Base-by-base conservation (phyloP, 2,113 vertebrate genomes). In the Dendrocopos noguchii region DNA sequence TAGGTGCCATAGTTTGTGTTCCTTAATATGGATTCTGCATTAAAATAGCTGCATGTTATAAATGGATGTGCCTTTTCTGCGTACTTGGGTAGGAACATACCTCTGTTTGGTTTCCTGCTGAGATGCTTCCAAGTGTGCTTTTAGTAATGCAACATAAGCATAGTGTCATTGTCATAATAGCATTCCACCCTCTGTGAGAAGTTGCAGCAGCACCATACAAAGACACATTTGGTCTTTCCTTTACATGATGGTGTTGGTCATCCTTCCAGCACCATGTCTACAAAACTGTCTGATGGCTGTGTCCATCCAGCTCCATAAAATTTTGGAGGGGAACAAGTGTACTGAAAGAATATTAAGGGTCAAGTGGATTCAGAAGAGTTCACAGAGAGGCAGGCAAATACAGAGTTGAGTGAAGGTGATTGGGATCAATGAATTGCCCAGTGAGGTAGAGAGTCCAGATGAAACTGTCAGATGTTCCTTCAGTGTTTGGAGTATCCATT, bases 111-210 rank as follows among this genome's bases (percentile, higher is more conserved):
- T 64, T 61, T 92, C 53, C 57, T 0, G 20, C 42, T 80, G 95
- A 94, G 95, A 72, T 50, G 72, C 50, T 93, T 95, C 91, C 92
- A 92, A 94, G 16, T 56, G 68, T 78, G 81, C 93, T 93, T 91
- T 96, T 90, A 95, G 81, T 82, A 74, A 56, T 71, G 68, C 89
- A 80, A 46, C 72, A 46, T 25, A 50, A 91, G 64, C 33, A 24
- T 5, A 20, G 68, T 61, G 76, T 47, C 87, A 61, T 31, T 94
- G 95, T 96, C 91, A 90, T 84, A 94, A 95, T 91, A 96, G 95
- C 94, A 95, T 94, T 95, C 96, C 89, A 39, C 5, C 24, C 57
- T 10, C 18, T 0, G 5, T 92, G 92, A 96, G 91, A 64, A 87
- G 47, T 64, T 91, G 84, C 96, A 94, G 94, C 79, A 92, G 91